phyloP scores from a whole-genome alignment of 2,888 invertebrate genomes.

The Hypomecis punctinalis region DNA sequence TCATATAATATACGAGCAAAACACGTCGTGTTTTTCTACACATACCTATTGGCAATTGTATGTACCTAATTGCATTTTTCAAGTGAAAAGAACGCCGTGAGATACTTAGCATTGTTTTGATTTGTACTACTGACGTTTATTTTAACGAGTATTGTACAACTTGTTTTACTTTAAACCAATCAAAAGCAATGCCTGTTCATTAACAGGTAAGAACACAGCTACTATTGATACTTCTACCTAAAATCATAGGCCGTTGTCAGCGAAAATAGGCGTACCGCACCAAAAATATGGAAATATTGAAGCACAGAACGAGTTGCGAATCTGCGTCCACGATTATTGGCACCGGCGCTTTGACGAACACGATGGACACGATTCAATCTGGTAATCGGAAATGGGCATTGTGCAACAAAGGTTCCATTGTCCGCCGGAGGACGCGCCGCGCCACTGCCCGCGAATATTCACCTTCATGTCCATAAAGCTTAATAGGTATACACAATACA shows the following conservation, averaged over 20 bases:
- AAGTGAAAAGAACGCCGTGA: no score
- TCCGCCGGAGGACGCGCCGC: constrained; percentile 52
- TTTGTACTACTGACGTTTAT: no score
- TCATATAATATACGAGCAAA: no score
- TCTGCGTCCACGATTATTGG: constrained; percentile 64
- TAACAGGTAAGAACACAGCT: background rate
- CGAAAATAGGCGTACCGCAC: background rate
- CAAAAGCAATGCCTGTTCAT: no score
- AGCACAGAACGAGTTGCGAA: constrained; percentile 34
- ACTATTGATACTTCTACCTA: background rate
- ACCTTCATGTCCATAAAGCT: constrained; percentile 52
- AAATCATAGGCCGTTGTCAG: background rate
- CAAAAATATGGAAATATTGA: constrained; percentile 35
- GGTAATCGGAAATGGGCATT: constrained; percentile 84
- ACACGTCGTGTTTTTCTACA: no score
- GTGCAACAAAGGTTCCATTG: constrained; percentile 82
- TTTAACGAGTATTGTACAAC: no score
- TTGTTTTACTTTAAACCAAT: no score
- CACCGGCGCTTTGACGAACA: constrained; percentile 72
- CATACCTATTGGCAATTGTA: no score
- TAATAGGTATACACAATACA: background rate
- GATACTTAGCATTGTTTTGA: no score
- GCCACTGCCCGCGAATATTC: constrained; percentile 64
- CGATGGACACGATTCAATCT: constrained; percentile 81
- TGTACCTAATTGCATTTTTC: no score